Evolutionary conservation across 2,113 vertebrate genomes (phyloP).

Genomic region (Paradisaea rubra): DNA sequence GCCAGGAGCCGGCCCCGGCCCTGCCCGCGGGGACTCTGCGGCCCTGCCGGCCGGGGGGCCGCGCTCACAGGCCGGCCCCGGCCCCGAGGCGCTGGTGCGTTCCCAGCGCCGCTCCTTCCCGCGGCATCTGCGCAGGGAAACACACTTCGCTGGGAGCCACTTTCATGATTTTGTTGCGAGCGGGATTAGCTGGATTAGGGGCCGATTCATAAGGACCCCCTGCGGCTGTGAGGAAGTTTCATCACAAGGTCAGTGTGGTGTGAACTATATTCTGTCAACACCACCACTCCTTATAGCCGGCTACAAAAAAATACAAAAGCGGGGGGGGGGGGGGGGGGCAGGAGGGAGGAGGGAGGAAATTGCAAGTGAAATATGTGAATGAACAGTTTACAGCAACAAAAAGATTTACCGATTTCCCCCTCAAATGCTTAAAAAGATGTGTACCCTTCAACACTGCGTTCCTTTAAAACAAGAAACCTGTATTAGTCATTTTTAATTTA

Average conservation of each 20-base stretch:
- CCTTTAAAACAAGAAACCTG: slow-evolving; percentile 33
- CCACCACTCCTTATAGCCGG: slow-evolving; percentile 56
- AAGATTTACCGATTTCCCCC: slow-evolving; percentile 29
- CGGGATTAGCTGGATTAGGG: slow-evolving; percentile 84
- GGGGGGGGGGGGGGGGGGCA: not conserved
- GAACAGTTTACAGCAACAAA: slow-evolving; percentile 42
- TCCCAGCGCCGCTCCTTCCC: slow-evolving; percentile 32
- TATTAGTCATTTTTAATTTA: slow-evolving; percentile 36
- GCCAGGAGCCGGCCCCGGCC: not conserved
- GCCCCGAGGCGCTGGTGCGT: not conserved
- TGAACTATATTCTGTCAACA: slow-evolving; percentile 78
- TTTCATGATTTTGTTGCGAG: slow-evolving; percentile 79
- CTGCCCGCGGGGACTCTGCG: too few species aligned
- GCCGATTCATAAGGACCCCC: slow-evolving; percentile 78
- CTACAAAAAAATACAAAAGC: slow-evolving; percentile 24
- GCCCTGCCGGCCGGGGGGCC: not conserved
- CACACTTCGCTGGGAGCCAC: slow-evolving; percentile 70
- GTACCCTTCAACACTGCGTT: not conserved
- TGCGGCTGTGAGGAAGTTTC: slow-evolving; percentile 78
- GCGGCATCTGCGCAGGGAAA: slow-evolving; percentile 64
- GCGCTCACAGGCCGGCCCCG: slow-evolving; percentile 17
- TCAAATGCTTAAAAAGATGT: not conserved
- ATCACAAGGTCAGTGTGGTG: slow-evolving; percentile 76
- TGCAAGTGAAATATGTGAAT: slow-evolving; percentile 40
- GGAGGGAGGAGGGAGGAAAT: not conserved